phyloP scores from a whole-genome alignment of 2,797 vertebrate genomes.

The Pachyuromys duprasi region DNA sequence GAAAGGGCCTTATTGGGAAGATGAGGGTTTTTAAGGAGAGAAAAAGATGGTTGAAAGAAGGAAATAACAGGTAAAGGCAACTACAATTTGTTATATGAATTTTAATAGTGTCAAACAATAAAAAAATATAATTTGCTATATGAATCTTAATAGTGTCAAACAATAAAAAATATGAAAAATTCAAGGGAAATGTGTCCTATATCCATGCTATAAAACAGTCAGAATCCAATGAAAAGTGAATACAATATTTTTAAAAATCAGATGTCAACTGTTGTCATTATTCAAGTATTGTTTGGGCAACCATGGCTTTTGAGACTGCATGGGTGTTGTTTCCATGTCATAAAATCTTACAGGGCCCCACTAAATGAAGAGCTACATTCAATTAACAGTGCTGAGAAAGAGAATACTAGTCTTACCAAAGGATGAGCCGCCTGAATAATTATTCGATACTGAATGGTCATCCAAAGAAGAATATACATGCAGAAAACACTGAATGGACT shows the following conservation, averaged over 20 bases:
- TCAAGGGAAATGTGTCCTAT: constrained; percentile 17
- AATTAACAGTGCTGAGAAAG: background rate
- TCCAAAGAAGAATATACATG: background rate
- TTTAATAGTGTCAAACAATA: background rate
- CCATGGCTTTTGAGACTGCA: background rate
- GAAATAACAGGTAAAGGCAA: background rate
- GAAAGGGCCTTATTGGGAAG: background rate
- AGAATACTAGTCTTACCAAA: background rate
- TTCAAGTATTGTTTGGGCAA: background rate
- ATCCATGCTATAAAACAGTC: background rate
- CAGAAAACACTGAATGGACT: background rate
- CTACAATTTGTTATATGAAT: background rate
- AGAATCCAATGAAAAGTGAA: constrained; percentile 14
- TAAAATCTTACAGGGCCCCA: background rate
- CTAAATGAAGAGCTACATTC: background rate
- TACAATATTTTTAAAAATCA: constrained; percentile 24
- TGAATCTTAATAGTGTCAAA: background rate
- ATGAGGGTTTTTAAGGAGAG: background rate
- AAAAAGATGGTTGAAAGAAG: background rate
- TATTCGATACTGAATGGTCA: background rate
- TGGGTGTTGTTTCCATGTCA: background rate
- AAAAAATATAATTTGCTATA: background rate
- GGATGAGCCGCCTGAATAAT: background rate
- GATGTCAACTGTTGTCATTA: background rate
- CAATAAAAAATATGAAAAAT: background rate